Evolutionary conservation across 2,888 invertebrate species (phyloP).

Genomic region (Eustalomyia histrio): DNA sequence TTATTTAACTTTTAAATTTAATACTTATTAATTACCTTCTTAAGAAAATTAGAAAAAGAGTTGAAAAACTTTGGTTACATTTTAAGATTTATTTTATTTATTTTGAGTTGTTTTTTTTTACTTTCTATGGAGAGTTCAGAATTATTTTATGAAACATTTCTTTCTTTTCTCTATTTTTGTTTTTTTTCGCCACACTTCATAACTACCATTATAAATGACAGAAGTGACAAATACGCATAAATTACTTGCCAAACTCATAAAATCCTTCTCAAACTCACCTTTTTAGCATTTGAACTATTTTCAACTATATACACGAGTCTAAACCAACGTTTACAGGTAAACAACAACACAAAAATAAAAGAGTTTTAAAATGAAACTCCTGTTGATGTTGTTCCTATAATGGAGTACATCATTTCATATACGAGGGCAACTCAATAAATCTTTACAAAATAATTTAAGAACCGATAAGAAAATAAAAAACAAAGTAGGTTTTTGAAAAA

Average conservation of each 20-base stretch:
- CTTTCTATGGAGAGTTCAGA: too few species aligned
- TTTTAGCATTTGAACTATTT: neutral
- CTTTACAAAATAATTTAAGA: too few species aligned
- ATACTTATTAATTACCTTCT: constrained; percentile 62
- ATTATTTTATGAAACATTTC: too few species aligned
- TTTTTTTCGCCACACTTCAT: neutral
- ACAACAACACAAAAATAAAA: neutral
- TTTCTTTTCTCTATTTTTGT: too few species aligned
- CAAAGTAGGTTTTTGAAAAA: too few species aligned
- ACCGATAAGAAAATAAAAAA: too few species aligned
- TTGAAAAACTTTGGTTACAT: too few species aligned
- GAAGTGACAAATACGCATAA: constrained; percentile 72
- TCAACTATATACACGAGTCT: neutral
- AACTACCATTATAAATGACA: constrained; percentile 71
- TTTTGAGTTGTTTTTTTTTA: too few species aligned
- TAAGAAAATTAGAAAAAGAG: neutral
- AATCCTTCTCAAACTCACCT: neutral
- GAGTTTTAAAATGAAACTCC: neutral
- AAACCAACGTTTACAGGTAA: neutral
- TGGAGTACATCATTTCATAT: constrained; percentile 7
- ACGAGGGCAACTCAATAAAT: too few species aligned
- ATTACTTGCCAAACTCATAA: constrained; percentile 28
- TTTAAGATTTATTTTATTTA: too few species aligned
- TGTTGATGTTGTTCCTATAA: neutral
- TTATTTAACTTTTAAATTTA: constrained; percentile 55